phyloP scores from a whole-genome alignment of 1,140 invertebrate genomes.

The Drosophila lini region DNA sequence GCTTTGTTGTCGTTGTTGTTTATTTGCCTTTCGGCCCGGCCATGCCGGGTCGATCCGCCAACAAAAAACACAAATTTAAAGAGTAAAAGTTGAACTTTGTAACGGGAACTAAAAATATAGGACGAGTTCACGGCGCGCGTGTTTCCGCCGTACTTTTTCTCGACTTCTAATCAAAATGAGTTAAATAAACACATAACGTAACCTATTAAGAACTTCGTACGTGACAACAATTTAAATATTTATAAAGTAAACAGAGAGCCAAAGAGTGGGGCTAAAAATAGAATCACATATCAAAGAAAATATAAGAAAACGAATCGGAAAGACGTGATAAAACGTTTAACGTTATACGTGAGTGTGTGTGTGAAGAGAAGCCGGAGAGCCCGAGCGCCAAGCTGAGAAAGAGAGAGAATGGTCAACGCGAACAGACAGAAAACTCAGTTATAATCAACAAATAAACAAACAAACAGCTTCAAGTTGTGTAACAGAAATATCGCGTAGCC shows the following conservation, averaged over 20 bases:
- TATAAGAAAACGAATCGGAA: conserved; percentile 65
- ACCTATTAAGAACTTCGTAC: conserved; percentile 83
- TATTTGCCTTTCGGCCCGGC: conserved; percentile 4
- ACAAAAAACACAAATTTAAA: neutral
- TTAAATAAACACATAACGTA: conserved; percentile 84
- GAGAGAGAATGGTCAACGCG: conserved; percentile 12
- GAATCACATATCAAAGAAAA: conserved; percentile 73
- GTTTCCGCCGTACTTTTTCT: conserved; percentile 62
- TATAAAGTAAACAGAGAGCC: conserved; percentile 81
- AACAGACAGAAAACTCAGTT: conserved; percentile 22
- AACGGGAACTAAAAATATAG: conserved; percentile 28
- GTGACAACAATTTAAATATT: conserved; percentile 83
- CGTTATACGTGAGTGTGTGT: conserved; percentile 42
- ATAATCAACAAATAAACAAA: conserved; percentile 60
- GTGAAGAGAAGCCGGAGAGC: conserved; percentile 44
- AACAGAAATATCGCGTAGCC: conserved; percentile 76
- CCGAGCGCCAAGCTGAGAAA: conserved; percentile 43
- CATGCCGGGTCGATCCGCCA: neutral
- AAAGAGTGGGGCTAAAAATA: conserved; percentile 67
- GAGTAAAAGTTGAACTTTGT: conserved; percentile 49
- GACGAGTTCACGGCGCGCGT: conserved; percentile 17
- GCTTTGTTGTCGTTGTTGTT: neutral
- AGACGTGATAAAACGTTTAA: conserved; percentile 81
- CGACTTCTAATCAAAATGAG: conserved; percentile 79
- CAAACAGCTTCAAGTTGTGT: conserved; percentile 69